Base-by-base conservation (phyloP, 2,113 vertebrate species). In the Dasyprocta punctata region DNA sequence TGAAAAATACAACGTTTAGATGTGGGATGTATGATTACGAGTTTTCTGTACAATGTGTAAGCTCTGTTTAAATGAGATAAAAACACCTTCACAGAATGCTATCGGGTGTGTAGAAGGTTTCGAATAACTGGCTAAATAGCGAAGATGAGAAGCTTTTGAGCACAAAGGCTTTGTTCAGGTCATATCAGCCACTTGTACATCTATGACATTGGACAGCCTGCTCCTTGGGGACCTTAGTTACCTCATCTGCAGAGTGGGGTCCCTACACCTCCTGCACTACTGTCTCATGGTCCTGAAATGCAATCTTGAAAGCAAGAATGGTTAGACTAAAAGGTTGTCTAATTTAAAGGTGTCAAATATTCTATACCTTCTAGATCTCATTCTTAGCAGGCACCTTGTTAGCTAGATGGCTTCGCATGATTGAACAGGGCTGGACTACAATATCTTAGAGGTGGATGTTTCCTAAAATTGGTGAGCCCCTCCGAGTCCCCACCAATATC, bases 321-420 rank as follows among this genome's bases (percentile, higher is more conserved):
- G 24, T 93, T 89, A 52, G 83, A 86, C 20, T 73, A 85, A 81
- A 90, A 52, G 33, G 81, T 13, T 17, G 41, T 44, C 36, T 26
- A 89, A 56, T 28, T 33, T 83, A 52, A 71, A 89, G 58, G 22
- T 75, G 36, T 11, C 83, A 89, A 28, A 7, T 83, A 14, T 90
- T 84, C 80, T 92, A 61, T 89, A 82, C 36, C 33, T 49, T 90
- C 36, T 54, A 88, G 63, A 38, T 69, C 58, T 67, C 47, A 75
- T 90, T 97, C 47, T 93, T 65, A 61, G 19, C 89, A 93, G 54
- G 22, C 26, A 26, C 84, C 93, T 86, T 36, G 56, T 63, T 58
- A 63, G 24, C 7, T 33, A 16, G 36, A 54, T 63, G 3, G 33
- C 49, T 95, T 88, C 24, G 28, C 26, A 3, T 81, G 85, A 87